These are phyloP conservation scores for Oopsacas minuta DNA, from an alignment of 37 sponge, comb jelly and placozoan species.

Conservation along the genomic window DNA sequence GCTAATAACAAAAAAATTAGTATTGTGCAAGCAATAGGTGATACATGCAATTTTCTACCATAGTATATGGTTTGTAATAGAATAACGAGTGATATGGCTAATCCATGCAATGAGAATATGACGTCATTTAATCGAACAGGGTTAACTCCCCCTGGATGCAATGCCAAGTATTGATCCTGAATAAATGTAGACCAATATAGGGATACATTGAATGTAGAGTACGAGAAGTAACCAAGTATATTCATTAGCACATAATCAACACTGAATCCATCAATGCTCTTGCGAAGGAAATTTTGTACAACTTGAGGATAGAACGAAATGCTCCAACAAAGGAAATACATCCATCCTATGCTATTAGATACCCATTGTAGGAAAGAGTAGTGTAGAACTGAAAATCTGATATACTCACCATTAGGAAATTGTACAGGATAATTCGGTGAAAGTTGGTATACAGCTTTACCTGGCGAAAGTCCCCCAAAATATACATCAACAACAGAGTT, in stretches of 20 bases:
- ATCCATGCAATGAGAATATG: conserved; percentile 75
- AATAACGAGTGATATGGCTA: conserved; percentile 43
- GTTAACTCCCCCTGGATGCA: conserved; percentile 74
- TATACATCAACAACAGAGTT: not conserved
- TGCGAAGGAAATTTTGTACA: conserved; percentile 44
- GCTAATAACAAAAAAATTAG: conserved; percentile 28
- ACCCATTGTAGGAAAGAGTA: conserved; percentile 37
- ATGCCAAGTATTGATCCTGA: conserved; percentile 54
- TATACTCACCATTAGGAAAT: not conserved
- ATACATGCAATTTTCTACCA: conserved; percentile 54
- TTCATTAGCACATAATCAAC: conserved; percentile 88
- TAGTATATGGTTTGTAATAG: conserved; percentile 47
- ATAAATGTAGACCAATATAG: conserved; percentile 64
- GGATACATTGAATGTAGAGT: conserved; percentile 67
- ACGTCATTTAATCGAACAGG: conserved; percentile 87
- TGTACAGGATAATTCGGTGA: not conserved
- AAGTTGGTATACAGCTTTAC: not conserved
- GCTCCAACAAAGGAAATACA: conserved; percentile 80
- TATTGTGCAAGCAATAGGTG: conserved; percentile 29
- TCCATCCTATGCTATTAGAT: conserved; percentile 68
- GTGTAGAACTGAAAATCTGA: conserved; percentile 40
- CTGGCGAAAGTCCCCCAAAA: not conserved
- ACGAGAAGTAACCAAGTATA: conserved; percentile 64
- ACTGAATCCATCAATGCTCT: conserved; percentile 75
- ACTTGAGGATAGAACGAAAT: conserved; percentile 94